Evolutionary conservation across 2,113 vertebrate genomes (phyloP), one percentile per base, ranked within the genome.

Genomic region (Perca schrenkii): DNA sequence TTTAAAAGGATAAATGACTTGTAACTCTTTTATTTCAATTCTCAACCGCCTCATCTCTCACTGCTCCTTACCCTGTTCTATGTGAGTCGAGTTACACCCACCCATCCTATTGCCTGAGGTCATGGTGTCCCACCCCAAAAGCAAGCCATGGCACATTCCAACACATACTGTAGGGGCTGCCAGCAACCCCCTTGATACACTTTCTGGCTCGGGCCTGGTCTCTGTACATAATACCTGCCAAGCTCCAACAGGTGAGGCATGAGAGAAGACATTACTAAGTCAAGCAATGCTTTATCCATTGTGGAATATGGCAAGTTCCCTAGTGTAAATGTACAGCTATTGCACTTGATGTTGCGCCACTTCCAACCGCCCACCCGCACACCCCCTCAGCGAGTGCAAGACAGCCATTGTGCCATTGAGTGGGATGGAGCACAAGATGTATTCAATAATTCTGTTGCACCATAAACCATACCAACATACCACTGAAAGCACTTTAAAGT

Each of bases 91-190:
- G 93, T 93, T 85, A 89, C 93, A 95, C 94, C 94, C 95, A 95
- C 93, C 93, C 94, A 93, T 94, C 91, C 92, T 90, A 91, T 77
- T 90, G 95, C 95, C 94, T 95, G 90, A 95, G 94, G 94, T 95
- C 95, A 95, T 95, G 83, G 86, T 94, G 95, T 96, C 95, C 95
- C 95, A 96, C 95, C 95, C 95, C 94, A 94, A 94, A 95, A 94
- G 93, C 95, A 93, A 91, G 93, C 91, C 95, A 82, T 93, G 93
- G 94, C 96, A 92, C 92, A 95, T 95, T 94, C 94, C 92, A 80
- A 87, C 85, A 92, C 92, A 93, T 85, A 88, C 85, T 86, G 86
- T 66, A 91, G 94, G 87, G 93, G 94, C 93, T 89, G 93, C 90
- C 93, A 94, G 92, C 93, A 93, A 91, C 91, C 85, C 80, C 88